A percentile compares a stretch with the other conserved stretches of the same genome.
Conservation (phyloP, 1,140 invertebrate species). For the Atta cephalotes region DNA sequence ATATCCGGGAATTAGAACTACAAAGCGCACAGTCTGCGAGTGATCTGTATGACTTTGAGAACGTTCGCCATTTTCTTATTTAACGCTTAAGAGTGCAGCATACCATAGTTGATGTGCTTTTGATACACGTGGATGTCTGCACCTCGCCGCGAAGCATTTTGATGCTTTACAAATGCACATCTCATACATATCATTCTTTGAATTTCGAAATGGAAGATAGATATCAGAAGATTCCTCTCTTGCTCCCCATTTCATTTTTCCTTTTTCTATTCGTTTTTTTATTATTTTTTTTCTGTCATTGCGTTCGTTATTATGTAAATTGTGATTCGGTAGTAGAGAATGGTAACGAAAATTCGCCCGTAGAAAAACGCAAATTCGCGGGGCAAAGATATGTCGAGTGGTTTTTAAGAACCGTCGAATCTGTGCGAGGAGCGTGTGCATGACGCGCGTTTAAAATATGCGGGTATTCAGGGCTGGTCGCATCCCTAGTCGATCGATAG, state of each 20-base stretch:
- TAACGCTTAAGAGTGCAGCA: constrained; percentile 36
- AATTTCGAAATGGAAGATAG: constrained; percentile 39
- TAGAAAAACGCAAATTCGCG: constrained; percentile 21
- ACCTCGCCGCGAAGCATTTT: background rate
- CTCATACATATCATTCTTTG: constrained; percentile 40
- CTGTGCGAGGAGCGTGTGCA: background rate
- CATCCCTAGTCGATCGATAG: constrained; percentile 43
- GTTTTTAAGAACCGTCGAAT: constrained; percentile 36
- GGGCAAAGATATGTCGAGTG: background rate
- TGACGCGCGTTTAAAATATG: constrained; percentile 53
- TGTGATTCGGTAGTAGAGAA: background rate
- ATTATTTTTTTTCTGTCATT: too few relatives aligned
- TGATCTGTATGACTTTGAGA: background rate
- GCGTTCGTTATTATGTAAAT: constrained; percentile 23
- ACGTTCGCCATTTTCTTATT: constrained; percentile 38
- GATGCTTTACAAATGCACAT: constrained; percentile 29
- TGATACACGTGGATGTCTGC: constrained; percentile 28
- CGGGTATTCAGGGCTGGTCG: constrained; percentile 13
- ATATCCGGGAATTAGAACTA: constrained; percentile 4
- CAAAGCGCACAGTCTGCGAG: constrained; percentile 8
- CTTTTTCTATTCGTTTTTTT: background rate
- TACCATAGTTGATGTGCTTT: constrained; percentile 27
- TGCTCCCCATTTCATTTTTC: background rate
- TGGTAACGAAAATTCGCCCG: constrained; percentile 28
- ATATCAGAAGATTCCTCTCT: constrained; percentile 8